Evolutionary conservation across 1,140 invertebrate species (phyloP).

Genomic region (Laupala kohalensis): DNA sequence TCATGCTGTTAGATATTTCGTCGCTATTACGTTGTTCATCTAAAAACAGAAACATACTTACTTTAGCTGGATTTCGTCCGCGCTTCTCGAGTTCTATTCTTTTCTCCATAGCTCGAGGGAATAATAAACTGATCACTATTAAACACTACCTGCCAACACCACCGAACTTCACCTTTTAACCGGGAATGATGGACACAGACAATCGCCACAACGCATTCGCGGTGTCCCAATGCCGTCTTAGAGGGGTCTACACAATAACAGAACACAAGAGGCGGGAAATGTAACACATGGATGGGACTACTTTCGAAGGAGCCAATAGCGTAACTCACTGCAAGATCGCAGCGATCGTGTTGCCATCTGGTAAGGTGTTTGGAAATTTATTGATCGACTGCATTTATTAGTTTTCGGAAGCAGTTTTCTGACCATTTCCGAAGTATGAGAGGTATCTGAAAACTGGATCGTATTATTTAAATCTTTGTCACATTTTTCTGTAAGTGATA

Average conservation of each 20-base stretch:
- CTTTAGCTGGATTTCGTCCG: slow-evolving; percentile 66
- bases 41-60: slow-evolving; percentile 35
- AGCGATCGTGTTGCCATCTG: slow-evolving; percentile 5
- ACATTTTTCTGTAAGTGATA: too few species aligned
- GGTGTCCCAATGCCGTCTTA: slow-evolving; percentile 26
- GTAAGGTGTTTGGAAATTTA: slow-evolving; percentile 7
- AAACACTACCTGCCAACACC: not conserved
- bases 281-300: slow-evolving; percentile 28
- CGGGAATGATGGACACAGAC: slow-evolving; percentile 28
- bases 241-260: slow-evolving; percentile 24
- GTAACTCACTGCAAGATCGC: not conserved
- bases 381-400: slow-evolving; percentile 8
- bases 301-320: slow-evolving; percentile 27
- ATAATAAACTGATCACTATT: not conserved
- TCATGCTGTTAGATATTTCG: not conserved
- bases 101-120: slow-evolving; percentile 59
- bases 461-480: too few species aligned
- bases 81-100: slow-evolving; percentile 79
- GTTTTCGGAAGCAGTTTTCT: too few species aligned
- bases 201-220: slow-evolving; percentile 14
- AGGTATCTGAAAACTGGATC: too few species aligned
- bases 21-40: slow-evolving; percentile 4
- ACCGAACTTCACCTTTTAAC: slow-evolving; percentile 32
- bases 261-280: slow-evolving; percentile 19
- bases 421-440: too few species aligned